A percentile compares a stretch with the other conserved stretches of the same genome.
These are phyloP conservation scores for Morpho deidamia DNA, from an alignment of 2,888 invertebrate genomes.

Conservation along the genomic window DNA sequence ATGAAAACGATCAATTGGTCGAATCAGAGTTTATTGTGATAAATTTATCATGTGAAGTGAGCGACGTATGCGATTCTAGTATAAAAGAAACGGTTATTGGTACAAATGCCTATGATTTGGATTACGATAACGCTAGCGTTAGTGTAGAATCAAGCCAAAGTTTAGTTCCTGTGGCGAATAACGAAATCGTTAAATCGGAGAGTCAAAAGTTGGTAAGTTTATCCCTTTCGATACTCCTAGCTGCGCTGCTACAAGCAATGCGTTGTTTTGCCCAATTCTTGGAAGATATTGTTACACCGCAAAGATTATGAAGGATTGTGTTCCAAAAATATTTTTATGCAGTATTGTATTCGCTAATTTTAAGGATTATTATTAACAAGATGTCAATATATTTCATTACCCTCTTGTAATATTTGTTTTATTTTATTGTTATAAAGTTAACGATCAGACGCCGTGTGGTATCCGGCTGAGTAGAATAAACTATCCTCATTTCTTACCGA, in stretches of 20 bases:
- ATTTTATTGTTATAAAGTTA: constrained; percentile 4
- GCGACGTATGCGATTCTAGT: constrained; percentile 37
- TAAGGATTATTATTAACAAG: constrained; percentile 34
- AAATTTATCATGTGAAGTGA: constrained; percentile 59
- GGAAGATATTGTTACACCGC: constrained; percentile 76
- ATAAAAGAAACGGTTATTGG: constrained; percentile 33
- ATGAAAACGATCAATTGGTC: constrained; percentile 21
- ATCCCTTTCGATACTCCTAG: constrained; percentile 79
- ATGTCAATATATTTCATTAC: constrained; percentile 63
- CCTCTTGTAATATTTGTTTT: constrained; percentile 48
- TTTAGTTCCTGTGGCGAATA: constrained; percentile 67
- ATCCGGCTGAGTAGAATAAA: too few relatives aligned
- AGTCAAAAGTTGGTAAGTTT: constrained; percentile 77
- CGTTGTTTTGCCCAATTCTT: constrained; percentile 80
- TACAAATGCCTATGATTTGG: constrained; percentile 48
- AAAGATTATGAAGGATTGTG: constrained; percentile 53
- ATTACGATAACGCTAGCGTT: constrained; percentile 58
- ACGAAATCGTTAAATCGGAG: constrained; percentile 62
- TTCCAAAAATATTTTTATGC: constrained; percentile 54
- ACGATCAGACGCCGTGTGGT: too few relatives aligned
- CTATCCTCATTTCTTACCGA: too few relatives aligned
- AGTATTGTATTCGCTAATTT: constrained; percentile 51
- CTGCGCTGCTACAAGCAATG: constrained; percentile 80
- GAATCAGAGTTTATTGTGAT: constrained; percentile 63
- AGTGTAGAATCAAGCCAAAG: constrained; percentile 53